Conservation (phyloP, 2,113 vertebrate species). For the Oryzias celebensis region DNA sequence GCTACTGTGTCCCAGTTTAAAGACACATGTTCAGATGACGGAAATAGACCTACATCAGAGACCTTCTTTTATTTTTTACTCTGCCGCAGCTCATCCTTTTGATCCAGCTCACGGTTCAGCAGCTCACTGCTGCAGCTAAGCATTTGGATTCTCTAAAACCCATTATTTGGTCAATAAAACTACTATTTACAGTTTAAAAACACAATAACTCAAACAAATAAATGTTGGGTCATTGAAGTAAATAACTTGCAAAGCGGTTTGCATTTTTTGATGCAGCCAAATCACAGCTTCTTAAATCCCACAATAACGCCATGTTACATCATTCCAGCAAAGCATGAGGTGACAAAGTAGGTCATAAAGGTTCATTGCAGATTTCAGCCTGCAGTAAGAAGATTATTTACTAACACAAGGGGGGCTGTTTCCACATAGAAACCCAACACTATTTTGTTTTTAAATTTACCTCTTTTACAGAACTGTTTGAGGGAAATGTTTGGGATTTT, state of each 20-base stretch:
- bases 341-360: neutral
- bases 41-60: conserved; percentile 56
- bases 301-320: no score
- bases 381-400: neutral
- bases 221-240: no score
- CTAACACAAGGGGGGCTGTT: neutral
- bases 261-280: no score
- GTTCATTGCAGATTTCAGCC: neutral
- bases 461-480: neutral
- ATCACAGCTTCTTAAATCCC: no score
- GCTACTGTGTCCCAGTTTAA: conserved; percentile 77
- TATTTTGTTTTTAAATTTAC: neutral
- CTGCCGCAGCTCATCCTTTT: conserved; percentile 30
- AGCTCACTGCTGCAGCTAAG: neutral
- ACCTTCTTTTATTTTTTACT: conserved; percentile 36
- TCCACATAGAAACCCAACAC: neutral
- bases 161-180: neutral
- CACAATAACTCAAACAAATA: no score
- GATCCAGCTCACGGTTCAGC: conserved; percentile 10
- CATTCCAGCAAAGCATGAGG: no score
- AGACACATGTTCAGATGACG: conserved; percentile 75
- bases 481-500: no score
- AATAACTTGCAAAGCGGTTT: no score
- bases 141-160: neutral
- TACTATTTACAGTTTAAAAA: neutral